Percentiles rank a stretch among this genome's conserved stretches.
Evolutionary conservation across 1,140 invertebrate genomes (phyloP).

Genomic region (Macrobrachium rosenbergii): DNA sequence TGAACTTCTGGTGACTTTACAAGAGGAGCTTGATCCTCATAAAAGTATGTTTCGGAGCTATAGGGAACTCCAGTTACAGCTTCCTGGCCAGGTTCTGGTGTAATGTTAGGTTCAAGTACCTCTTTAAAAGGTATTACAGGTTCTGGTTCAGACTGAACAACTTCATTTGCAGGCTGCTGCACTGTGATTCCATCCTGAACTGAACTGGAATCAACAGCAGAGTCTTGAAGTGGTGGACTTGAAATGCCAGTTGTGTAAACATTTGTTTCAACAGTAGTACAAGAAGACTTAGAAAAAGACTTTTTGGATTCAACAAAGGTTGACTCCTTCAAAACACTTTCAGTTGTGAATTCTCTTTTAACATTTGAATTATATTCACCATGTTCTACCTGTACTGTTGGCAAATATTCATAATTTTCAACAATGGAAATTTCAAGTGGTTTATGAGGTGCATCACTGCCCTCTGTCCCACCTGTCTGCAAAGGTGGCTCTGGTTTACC

Average conservation of each 20-base stretch:
- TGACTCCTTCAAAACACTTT: conserved; percentile 37
- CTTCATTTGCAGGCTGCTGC: background rate
- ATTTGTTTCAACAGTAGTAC: conserved; percentile 56
- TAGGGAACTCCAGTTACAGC: no score
- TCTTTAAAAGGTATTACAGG: background rate
- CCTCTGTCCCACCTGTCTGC: no score
- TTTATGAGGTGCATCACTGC: background rate
- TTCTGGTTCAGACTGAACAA: conserved; percentile 6
- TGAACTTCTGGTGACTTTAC: no score
- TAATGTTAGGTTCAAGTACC: no score
- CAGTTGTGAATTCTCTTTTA: conserved; percentile 45
- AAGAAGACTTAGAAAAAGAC: conserved; percentile 43
- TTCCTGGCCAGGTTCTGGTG: no score
- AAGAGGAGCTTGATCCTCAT: no score
- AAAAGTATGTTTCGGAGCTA: no score
- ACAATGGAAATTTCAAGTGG: background rate
- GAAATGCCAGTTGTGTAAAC: conserved; percentile 49
- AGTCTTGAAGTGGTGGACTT: conserved; percentile 27
- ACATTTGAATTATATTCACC: conserved; percentile 24
- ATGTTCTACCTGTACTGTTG: background rate
- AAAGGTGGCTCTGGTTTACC: no score
- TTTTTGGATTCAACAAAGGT: conserved; percentile 50
- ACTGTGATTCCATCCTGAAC: background rate
- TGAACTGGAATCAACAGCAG: background rate
- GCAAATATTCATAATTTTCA: background rate